Conservation (phyloP, 2,797 vertebrate species). For the Parotocinclus haroldoi region DNA sequence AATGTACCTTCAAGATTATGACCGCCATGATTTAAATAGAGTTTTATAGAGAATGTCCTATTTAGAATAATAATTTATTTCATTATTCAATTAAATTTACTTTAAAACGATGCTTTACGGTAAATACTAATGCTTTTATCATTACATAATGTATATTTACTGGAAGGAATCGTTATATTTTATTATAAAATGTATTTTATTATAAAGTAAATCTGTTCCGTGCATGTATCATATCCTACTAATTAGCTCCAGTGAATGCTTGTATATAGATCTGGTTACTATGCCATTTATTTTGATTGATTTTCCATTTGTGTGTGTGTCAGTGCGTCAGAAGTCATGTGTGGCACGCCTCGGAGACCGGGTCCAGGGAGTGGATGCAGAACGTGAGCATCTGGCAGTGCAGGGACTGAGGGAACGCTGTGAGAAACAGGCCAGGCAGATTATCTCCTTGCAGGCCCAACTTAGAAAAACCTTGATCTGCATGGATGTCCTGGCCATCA, state of each 20-base stretch:
- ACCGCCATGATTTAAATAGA: no score
- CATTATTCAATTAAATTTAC: no score
- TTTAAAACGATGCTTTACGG: no score
- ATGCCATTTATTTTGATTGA: not conserved
- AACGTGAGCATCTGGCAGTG: conserved; percentile 62
- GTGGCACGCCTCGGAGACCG: conserved; percentile 37
- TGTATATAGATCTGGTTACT: not conserved
- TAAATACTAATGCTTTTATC: no score
- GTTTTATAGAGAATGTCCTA: no score
- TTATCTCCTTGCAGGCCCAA: conserved; percentile 72
- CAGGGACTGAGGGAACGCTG: conserved; percentile 82
- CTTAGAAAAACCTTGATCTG: conserved; percentile 75
- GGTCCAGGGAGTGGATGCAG: conserved; percentile 54
- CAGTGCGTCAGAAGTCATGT: conserved; percentile 73
- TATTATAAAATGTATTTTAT: no score
- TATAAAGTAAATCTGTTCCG: no score
- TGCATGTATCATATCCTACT: no score
- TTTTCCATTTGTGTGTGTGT: not conserved
- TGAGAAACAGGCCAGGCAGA: conserved; percentile 78
- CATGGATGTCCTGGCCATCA: conserved; percentile 83
- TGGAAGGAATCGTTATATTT: no score
- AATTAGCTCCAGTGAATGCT: not conserved
- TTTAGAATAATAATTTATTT: no score
- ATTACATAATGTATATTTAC: no score
- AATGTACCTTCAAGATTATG: no score